Conservation (phyloP, 2,797 vertebrate genomes). For the Smutsia temminckii region DNA sequence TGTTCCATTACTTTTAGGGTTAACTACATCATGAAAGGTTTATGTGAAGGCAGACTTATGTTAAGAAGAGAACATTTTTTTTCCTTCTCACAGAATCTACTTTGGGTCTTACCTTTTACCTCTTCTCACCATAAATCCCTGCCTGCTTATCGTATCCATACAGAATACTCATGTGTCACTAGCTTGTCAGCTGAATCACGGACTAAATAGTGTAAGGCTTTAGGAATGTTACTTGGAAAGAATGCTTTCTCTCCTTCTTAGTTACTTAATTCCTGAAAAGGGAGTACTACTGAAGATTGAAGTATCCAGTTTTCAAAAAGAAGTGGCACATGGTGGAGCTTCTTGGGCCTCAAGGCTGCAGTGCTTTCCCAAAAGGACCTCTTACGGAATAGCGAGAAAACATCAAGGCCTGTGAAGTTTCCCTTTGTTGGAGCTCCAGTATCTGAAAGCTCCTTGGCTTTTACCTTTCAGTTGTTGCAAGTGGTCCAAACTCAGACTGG, state of each 20-base stretch:
- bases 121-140: background rate
- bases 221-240: background rate
- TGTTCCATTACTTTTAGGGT: background rate
- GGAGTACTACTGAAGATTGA: background rate
- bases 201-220: background rate
- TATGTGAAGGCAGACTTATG: background rate
- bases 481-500: background rate
- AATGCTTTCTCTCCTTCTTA: background rate
- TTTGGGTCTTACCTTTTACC: background rate
- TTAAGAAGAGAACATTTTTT: background rate
- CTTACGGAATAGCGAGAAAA: background rate
- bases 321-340: background rate
- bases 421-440: background rate
- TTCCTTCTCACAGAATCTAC: background rate
- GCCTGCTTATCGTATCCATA: background rate
- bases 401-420: background rate
- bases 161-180: background rate
- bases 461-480: background rate
- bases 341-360: background rate
- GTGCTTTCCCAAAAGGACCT: conserved; percentile 38
- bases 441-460: background rate
- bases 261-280: conserved; percentile 17
- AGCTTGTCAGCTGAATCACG: background rate
- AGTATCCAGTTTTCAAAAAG: background rate
- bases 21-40: background rate